Base-by-base conservation (phyloP, 92 coral and sea anemone species). In the Actinernus sp. region DNA sequence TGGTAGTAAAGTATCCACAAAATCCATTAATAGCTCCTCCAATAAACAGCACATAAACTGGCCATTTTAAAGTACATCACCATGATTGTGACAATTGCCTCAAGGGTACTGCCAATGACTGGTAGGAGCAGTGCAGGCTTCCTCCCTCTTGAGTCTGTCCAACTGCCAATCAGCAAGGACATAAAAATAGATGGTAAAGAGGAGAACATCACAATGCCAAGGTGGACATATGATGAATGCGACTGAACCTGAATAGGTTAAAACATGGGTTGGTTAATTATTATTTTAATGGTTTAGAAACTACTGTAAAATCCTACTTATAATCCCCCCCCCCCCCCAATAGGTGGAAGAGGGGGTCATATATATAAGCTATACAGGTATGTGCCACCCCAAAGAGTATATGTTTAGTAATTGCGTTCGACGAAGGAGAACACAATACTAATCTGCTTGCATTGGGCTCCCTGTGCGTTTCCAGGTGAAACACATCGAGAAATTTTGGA, bases 111-210 rank as follows among this genome's bases (percentile, higher is more conserved):
- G 21, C 94, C 94, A 22, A 88, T 13, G 7, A 76, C 62, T 30
- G 94, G 94, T 0, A 74, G 40, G 13, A 67, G 41, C 2, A 88
- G 61, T 20, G 94, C 89, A 25, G 94, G 94, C 20, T 64, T 74
- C 8, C 94, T 62, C 31, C 94, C 94, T 16, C 71, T 81, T 13
- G 47, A 33, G 49, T 88, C 94, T 24, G 89, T 83, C 94, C 94
- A 88, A 20, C 83, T 57, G 1, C 94, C 94, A 58, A 88, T 71
- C 31, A 88, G 65, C 25, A 88, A 57, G 2, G 94, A 73, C 17
- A 76, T 63, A 34, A 82, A 68, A 8, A 88, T 52, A 0, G 94
- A 77, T n/a, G 89, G 94, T 24, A 88, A 38, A 25, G 90, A 64
- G 0, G 86, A 62, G 48, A 76, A 88, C 86, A 88, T 71, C 19